Evolutionary conservation across 2,113 vertebrate genomes (phyloP).

Genomic region (Passer montanus): DNA sequence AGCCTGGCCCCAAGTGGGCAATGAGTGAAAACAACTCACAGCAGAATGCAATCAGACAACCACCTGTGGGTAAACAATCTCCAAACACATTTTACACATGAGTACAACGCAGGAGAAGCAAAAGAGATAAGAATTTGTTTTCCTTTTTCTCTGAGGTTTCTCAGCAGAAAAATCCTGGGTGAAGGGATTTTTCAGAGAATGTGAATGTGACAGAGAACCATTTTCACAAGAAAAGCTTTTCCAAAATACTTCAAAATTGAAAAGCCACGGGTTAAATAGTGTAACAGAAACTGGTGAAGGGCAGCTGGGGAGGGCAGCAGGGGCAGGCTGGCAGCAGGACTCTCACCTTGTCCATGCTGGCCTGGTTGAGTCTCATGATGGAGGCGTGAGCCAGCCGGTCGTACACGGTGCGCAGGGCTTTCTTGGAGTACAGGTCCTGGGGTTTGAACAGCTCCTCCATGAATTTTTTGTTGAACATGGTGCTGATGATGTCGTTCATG

Average conservation of each 20-base stretch:
- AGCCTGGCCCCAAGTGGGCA: too few relatives aligned
- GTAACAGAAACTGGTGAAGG: rapidly evolving
- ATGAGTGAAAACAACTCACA: too few relatives aligned
- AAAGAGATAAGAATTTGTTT: too few relatives aligned
- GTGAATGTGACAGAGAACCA: background rate
- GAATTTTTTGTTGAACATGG: slow-evolving; percentile 98
- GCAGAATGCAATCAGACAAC: too few relatives aligned
- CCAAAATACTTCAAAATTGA: background rate
- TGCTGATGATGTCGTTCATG: slow-evolving; percentile 97
- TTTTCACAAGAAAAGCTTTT: background rate
- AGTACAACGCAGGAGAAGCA: too few relatives aligned
- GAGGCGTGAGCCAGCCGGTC: slow-evolving; percentile 95
- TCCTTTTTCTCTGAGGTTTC: too few relatives aligned
- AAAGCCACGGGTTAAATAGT: rapidly evolving
- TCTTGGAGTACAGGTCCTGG: slow-evolving; percentile 97
- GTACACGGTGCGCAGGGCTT: slow-evolving; percentile 91
- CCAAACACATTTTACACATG: too few relatives aligned
- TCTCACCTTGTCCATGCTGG: slow-evolving; percentile 97
- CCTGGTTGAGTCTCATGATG: slow-evolving; percentile 97
- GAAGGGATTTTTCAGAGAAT: too few relatives aligned
- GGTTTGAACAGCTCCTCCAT: slow-evolving; percentile 97
- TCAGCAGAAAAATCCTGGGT: too few relatives aligned
- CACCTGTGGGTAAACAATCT: too few relatives aligned
- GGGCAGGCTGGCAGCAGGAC: background rate
- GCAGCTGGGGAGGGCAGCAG: background rate